phyloP scores from a whole-genome alignment of 2,888 invertebrate species.

The Eremobia ochroleuca region DNA sequence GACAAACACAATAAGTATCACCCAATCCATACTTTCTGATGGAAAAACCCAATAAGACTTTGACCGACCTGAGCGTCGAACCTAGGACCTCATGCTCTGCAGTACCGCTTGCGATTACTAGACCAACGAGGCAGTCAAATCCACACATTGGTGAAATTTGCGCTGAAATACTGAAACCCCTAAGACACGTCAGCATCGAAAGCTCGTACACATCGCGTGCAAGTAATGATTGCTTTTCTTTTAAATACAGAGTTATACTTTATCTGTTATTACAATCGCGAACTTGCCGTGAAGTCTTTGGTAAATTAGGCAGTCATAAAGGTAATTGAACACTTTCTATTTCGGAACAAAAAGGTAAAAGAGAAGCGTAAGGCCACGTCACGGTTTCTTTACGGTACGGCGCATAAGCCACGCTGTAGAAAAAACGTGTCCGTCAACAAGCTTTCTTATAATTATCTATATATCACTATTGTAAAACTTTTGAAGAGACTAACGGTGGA shows the following conservation, averaged over 20 bases:
- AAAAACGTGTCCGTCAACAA: too few species aligned
- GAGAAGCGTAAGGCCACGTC: constrained; percentile 6
- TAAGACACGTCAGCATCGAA: constrained; percentile 36
- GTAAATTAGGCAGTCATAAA: constrained; percentile 53
- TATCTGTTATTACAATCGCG: constrained; percentile 59
- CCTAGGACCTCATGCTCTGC: neutral
- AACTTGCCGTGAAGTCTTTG: constrained; percentile 39
- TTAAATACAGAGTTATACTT: constrained; percentile 46
- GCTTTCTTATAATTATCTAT: too few species aligned
- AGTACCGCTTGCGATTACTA: neutral
- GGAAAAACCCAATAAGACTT: neutral
- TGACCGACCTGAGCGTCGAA: neutral
- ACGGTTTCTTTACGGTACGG: neutral
- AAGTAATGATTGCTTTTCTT: constrained; percentile 61
- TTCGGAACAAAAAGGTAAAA: constrained; percentile 23
- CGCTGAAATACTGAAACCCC: constrained; percentile 1
- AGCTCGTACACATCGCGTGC: constrained; percentile 62
- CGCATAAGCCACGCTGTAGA: too few species aligned
- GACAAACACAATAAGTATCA: too few species aligned
- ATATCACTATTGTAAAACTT: too few species aligned
- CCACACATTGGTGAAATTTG: neutral
- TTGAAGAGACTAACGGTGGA: too few species aligned
- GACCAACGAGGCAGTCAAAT: neutral
- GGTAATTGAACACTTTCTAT: constrained; percentile 46
- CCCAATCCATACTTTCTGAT: too few species aligned